Percentiles rank a stretch among this genome's conserved stretches.
Conservation (phyloP, 2,113 vertebrate species). For the Hippoglossus stenolepis region DNA sequence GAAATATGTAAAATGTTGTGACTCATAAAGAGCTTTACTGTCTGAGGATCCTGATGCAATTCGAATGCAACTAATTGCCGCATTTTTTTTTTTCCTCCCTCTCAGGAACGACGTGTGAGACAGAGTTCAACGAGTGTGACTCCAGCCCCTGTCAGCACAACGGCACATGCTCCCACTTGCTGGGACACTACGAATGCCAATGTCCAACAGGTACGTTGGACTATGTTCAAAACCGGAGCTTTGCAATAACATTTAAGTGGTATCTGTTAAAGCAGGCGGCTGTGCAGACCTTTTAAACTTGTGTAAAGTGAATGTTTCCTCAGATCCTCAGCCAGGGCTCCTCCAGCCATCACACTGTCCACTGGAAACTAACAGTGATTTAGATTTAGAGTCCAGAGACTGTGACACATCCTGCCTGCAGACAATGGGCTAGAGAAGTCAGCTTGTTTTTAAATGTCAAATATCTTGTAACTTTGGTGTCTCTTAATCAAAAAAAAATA, state of each 20-base stretch:
- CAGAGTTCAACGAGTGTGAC: conserved; percentile 78
- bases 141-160: conserved; percentile 83
- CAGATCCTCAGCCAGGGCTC: conserved; percentile 22
- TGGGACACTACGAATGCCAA: conserved; percentile 79
- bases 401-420: conserved; percentile 14
- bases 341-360: conserved; percentile 20
- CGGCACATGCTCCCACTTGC: conserved; percentile 79
- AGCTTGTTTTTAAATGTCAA: background rate
- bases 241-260: conserved; percentile 20
- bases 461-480: background rate
- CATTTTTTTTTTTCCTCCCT: conserved; percentile 1
- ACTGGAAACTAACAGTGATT: conserved; percentile 41
- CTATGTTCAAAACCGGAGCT: conserved; percentile 2
- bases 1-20: background rate
- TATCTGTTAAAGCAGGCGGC: conserved; percentile 18
- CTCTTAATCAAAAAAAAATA: background rate
- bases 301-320: conserved; percentile 5
- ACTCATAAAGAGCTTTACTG: background rate
- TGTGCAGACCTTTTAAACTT: conserved; percentile 15
- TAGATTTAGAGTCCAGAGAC: conserved; percentile 17
- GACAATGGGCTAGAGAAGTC: background rate
- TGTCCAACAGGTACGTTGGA: conserved; percentile 83
- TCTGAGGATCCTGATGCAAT: background rate
- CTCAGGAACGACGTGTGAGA: conserved; percentile 82
- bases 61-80: conserved; percentile 7